Base-by-base conservation (phyloP, 2,888 invertebrate species). In the Salticus scenicus region DNA sequence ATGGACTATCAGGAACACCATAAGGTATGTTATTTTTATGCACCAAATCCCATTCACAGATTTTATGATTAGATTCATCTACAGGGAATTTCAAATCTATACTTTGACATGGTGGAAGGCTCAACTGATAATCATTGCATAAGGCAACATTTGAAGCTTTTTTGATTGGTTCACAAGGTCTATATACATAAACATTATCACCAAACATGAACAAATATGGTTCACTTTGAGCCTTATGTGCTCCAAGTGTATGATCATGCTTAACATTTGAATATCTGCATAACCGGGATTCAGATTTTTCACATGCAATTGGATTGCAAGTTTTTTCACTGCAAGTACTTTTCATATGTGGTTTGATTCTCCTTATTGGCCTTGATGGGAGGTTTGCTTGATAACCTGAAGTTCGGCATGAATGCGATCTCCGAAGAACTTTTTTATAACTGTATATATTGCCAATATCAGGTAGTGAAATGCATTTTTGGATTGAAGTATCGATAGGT, bases 71-170 rank as follows among this genome's bases (percentile, higher is more conserved):
- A 42, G 78, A 78, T 30, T 67, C 75, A 63, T 86, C 80, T 75
- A 66, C 80, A 71, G 85, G 85, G 67, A 86, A 78, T 66, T 80
- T 86, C 51, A 86, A 75, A 57, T 86, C 85, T 37, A 86, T 86
- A 80, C 85, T 86, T 76, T 80, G 80, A 72, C 79, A 86, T 33
- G 79, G 85, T 72, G 75, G 75, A 67, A 86, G 66, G 33, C 72
- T 78, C 27, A 66, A 33, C 57, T 80, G 75, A 73, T 75, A 79
- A 66, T 80, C 79, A 71, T 80, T 80, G 72, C 75, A 33, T 57
- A 86, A 80, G 51, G 85, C 71, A 75, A 76, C 30, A 63, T 63
- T 71, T 17, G 85, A 80, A 31, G 66, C 66, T 78, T 71, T 86
- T 71, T 86, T 67, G 10, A 86, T 80, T 17, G 79, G 71, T 41